phyloP scores from a whole-genome alignment of 2,797 vertebrate species.

The Mormyrops boulengeri region DNA sequence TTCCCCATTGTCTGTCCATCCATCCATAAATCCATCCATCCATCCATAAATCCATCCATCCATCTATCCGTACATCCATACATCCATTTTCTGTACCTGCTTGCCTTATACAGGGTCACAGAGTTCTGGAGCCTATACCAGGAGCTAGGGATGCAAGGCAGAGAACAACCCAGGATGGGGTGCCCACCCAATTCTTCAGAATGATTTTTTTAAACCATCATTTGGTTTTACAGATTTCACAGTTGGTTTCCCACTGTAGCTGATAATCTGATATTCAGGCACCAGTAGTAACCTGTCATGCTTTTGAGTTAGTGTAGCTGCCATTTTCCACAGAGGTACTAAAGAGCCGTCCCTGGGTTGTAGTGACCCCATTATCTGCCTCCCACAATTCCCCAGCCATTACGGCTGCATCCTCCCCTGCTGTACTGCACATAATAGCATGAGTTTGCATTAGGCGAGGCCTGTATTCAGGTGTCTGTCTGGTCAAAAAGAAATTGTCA shows the following conservation, averaged over 20 bases:
- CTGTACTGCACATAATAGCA: not conserved
- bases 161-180: not conserved
- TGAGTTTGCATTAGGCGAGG: not conserved
- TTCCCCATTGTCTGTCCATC: not conserved
- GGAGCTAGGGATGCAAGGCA: not conserved
- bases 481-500: not conserved
- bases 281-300: not conserved
- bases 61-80: not conserved
- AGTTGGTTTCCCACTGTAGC: not conserved
- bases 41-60: not conserved
- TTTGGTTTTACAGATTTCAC: not conserved
- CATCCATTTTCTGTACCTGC: not conserved
- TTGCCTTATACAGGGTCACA: not conserved
- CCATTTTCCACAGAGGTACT: slow-evolving; percentile 6
- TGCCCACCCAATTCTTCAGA: not conserved
- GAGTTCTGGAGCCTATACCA: not conserved
- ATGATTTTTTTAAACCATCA: not conserved
- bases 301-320: not conserved
- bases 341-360: not conserved
- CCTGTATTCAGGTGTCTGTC: not conserved
- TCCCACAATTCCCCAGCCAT: not conserved
- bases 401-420: not conserved
- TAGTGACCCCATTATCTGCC: slow-evolving; percentile 11
- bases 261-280: not conserved
- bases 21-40: not conserved